Evolutionary conservation across 1,140 invertebrate genomes (phyloP).

Genomic region (Centruroides sculpturatus): DNA sequence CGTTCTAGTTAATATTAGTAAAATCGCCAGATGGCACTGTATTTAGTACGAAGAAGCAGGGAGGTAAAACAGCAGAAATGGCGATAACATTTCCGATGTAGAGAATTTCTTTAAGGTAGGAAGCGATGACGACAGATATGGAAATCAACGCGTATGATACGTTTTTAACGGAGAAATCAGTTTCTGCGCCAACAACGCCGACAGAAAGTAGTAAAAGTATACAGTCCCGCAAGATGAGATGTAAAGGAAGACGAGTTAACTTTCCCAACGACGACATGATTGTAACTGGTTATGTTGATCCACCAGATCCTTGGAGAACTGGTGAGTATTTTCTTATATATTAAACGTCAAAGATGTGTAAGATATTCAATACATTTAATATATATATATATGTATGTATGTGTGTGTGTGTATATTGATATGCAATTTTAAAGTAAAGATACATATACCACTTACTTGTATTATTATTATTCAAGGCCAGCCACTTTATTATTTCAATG

Average conservation of each 20-base stretch:
- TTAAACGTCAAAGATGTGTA: neutral
- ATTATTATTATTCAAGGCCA: neutral
- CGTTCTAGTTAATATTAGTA: too few species aligned
- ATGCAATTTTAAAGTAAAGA: neutral
- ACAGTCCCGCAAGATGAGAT: slow-evolving; percentile 7
- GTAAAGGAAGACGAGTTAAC: slow-evolving; percentile 35
- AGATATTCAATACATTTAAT: neutral
- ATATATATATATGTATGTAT: neutral
- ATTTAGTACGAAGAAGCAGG: too few species aligned
- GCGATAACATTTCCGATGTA: too few species aligned
- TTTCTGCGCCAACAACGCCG: slow-evolving; percentile 13
- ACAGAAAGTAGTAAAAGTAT: slow-evolving; percentile 10
- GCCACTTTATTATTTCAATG: neutral
- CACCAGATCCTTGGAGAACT: slow-evolving; percentile 58
- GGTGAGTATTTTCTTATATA: slow-evolving; percentile 34
- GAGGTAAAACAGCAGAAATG: too few species aligned
- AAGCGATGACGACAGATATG: too few species aligned
- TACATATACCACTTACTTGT: neutral
- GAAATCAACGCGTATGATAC: too few species aligned
- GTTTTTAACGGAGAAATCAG: neutral
- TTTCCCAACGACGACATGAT: slow-evolving; percentile 52
- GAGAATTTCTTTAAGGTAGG: too few species aligned
- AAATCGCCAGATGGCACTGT: too few species aligned
- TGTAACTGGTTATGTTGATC: slow-evolving; percentile 59
- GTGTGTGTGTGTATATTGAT: neutral